Conservation (phyloP, 2,888 invertebrate species). For the Phoronis australis region DNA sequence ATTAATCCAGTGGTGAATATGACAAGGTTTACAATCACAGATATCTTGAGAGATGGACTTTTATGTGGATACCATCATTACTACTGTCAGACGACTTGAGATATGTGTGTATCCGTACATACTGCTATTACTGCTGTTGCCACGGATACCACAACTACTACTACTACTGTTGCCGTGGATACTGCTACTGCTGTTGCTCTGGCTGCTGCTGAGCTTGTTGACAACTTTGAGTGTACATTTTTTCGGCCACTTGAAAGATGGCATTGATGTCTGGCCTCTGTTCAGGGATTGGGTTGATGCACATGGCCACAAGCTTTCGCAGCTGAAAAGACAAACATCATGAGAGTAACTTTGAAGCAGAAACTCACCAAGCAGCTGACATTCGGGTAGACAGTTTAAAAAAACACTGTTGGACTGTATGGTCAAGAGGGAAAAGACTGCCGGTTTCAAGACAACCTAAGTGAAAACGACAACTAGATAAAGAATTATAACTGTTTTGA, state of each 20-base stretch:
- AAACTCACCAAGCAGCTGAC: too few relatives aligned
- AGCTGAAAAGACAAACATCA: conserved; percentile 54
- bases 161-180: conserved; percentile 10
- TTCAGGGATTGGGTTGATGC: conserved; percentile 57
- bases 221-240: conserved; percentile 46
- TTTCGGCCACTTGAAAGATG: conserved; percentile 54
- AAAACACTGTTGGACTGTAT: too few relatives aligned
- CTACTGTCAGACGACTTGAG: neutral
- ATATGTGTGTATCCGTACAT: conserved; percentile 8
- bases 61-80: neutral
- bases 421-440: too few relatives aligned
- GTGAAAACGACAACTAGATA: too few relatives aligned
- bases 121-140: conserved; percentile 18
- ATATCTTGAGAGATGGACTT: neutral
- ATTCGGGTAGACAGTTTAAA: too few relatives aligned
- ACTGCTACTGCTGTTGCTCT: conserved; percentile 12
- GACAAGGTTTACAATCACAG: too few relatives aligned
- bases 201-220: conserved; percentile 17
- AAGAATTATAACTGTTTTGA: too few relatives aligned
- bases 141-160: conserved; percentile 16
- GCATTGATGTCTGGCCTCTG: conserved; percentile 56
- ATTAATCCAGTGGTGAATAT: too few relatives aligned
- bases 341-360: too few relatives aligned
- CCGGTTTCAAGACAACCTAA: too few relatives aligned
- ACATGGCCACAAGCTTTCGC: conserved; percentile 54